Base-by-base conservation (phyloP, 2,888 invertebrate species). In the Hirtodrosophila duncani region DNA sequence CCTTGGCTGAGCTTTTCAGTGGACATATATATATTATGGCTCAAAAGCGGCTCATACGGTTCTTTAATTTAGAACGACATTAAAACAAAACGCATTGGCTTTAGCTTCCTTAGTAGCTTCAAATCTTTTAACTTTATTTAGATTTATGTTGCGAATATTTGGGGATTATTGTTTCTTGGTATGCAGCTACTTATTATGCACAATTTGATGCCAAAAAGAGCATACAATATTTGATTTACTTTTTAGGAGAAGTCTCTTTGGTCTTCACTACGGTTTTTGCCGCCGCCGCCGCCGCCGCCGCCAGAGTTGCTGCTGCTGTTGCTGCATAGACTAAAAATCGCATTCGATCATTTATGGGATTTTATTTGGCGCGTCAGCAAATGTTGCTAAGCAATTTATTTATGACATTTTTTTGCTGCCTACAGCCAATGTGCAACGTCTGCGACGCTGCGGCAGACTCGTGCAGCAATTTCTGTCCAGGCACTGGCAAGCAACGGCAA, bases 321-420 rank as follows among this genome's bases (percentile, higher is more conserved):
- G 38, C 45, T 39, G 60, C 80, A 81, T 77, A 81, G 75, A 81
- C 71, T 81, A 62, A 81, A 84, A 83, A 84, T 83, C 81, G 75
- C 75, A 74, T 75, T 81, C 81, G 75, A 75, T 82, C 83, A 74
- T 84, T 84, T 84, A 84, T 84, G 83, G 84, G 69, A 79, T 83
- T 84, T 84, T 84, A 84, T 84, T 84, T 84, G 83, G 83, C 81
- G 75, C 75, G 75, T 77, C 75, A 77, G 75, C 81, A 81, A 77
- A 77, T 77, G 75, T 79, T 77, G 83, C 81, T 70, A 62, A 68
- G 74, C 82, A 81, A 78, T 81, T 81, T 78, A 78, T 78, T 78
- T 78, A 78, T 78, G 77, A 78, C 77, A 78, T 78, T 78, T 78
- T 71, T 81, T 77, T 75, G 61, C 58, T 60, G 52, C 31, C 41